Base-by-base conservation (phyloP, 2,888 invertebrate genomes). In the Stramonita haemastoma region DNA sequence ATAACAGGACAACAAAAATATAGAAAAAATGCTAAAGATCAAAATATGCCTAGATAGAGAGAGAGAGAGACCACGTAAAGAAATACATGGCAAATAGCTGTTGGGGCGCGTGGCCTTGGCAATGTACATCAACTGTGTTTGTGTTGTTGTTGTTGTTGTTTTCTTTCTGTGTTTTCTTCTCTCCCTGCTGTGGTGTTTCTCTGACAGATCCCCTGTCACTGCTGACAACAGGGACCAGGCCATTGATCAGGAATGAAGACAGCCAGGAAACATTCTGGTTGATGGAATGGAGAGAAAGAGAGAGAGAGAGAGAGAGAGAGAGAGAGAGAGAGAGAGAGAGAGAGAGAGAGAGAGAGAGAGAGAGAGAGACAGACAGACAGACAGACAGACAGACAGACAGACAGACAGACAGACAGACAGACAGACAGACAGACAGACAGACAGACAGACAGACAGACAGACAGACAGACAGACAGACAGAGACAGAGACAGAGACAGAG, bases 381-480 rank as follows among this genome's bases (percentile, higher is more conserved):
- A 79, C 79, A 86, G 57, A 46, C 46, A 86, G 60, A 66, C 29
- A 66, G 34, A 90, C 73, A 79, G 34, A 56, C 8, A 88, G 70
- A 85, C n/a, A n/a, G 70, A 88, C 56, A 77, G 79, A 57, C 29
- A 79, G 66, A 60, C 32, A 32, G 57, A 86, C 84, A 85, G 77
- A 29, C 17, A 88, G 57, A 57, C 22, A 19, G 86, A 46, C 29
- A 85, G 29, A 32, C 26, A 73, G 60, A 60, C 13, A 60, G 60
- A 60, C 13, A 60, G 60, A 60, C 13, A 60, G 60, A 60, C 13
- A 60, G 60, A 60, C 13, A 60, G 13, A 60, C 13, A 60, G 60
- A 60, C 13, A 60, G 60, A 60, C 13, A 60, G 60, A 60, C 13
- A 60, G 60, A 60, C 13, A 60, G 60, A 60, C 13, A 60, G 60